These are phyloP conservation scores for Sebastes trivittatus DNA, from an alignment of 2,797 vertebrate genomes.

Conservation along the genomic window DNA sequence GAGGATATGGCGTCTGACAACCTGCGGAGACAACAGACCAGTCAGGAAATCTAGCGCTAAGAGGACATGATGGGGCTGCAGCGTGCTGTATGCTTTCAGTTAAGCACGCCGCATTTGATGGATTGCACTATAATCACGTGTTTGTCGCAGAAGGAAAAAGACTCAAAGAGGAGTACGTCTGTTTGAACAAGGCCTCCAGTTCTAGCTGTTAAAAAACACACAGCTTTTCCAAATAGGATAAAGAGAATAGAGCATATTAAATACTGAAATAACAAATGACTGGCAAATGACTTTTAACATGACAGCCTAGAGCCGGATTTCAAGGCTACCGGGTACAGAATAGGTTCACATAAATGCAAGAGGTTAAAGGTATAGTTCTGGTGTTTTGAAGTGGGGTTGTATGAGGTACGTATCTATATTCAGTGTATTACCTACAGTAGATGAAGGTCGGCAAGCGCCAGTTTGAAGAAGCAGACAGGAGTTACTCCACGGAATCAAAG, in stretches of 20 bases:
- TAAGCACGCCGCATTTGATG: conserved; percentile 50
- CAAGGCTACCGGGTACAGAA: neutral
- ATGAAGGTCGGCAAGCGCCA: no score
- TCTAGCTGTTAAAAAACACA: neutral
- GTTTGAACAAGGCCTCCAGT: conserved; percentile 37
- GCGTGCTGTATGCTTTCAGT: conserved; percentile 36
- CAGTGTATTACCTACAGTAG: no score
- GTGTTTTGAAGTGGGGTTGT: no score
- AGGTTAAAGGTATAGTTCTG: neutral
- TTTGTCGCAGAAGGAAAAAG: conserved; percentile 48
- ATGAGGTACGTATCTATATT: no score
- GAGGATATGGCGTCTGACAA: conserved; percentile 92
- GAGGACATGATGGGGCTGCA: conserved; percentile 53
- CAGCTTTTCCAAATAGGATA: conserved; percentile 2
- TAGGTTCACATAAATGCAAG: neutral
- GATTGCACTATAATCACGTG: conserved; percentile 60
- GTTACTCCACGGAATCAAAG: no score
- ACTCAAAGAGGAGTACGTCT: conserved; percentile 10
- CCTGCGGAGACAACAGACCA: conserved; percentile 78
- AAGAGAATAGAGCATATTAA: neutral
- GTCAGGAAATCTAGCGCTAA: conserved; percentile 58
- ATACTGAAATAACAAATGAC: conserved; percentile 2
- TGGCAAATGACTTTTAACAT: conserved; percentile 24
- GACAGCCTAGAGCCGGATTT: conserved; percentile 7
- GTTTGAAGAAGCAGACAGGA: no score